These are phyloP conservation scores for Argynnis bischoffii DNA, from an alignment of 2,888 invertebrate genomes.

Conservation along the genomic window DNA sequence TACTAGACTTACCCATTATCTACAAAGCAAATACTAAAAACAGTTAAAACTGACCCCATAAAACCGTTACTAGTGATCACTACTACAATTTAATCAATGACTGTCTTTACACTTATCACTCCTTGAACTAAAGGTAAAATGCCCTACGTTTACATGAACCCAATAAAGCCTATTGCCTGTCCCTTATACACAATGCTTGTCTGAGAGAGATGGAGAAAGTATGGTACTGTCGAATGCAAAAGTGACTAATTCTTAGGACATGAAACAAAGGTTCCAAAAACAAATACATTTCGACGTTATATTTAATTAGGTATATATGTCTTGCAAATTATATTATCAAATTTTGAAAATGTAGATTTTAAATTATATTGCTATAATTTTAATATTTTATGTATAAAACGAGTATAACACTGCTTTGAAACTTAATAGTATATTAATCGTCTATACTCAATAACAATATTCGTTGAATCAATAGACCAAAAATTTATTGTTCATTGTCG, in stretches of 20 bases:
- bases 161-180: conserved; percentile 7
- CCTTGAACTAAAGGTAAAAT: conserved; percentile 2
- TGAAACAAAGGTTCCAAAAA: no score
- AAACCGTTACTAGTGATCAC: conserved; percentile 7
- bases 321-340: no score
- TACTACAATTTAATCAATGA: not conserved
- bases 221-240: conserved; percentile 19
- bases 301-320: no score
- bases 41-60: conserved; percentile 30
- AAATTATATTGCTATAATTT: no score
- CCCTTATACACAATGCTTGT: conserved; percentile 8
- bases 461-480: no score
- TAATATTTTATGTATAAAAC: no score
- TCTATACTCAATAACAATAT: no score
- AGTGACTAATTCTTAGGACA: not conserved
- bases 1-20: conserved; percentile 18
- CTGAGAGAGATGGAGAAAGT: conserved; percentile 17
- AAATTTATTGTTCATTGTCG: no score
- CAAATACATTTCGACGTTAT: no score
- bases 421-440: no score
- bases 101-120: conserved; percentile 14
- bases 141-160: conserved; percentile 13
- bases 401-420: no score
- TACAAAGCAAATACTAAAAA: conserved; percentile 24
- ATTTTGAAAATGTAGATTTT: no score